Percentiles rank a stretch among this genome's conserved stretches.
These are phyloP conservation scores for Strix uralensis DNA, from an alignment of 2,113 vertebrate species.

Conservation along the genomic window DNA sequence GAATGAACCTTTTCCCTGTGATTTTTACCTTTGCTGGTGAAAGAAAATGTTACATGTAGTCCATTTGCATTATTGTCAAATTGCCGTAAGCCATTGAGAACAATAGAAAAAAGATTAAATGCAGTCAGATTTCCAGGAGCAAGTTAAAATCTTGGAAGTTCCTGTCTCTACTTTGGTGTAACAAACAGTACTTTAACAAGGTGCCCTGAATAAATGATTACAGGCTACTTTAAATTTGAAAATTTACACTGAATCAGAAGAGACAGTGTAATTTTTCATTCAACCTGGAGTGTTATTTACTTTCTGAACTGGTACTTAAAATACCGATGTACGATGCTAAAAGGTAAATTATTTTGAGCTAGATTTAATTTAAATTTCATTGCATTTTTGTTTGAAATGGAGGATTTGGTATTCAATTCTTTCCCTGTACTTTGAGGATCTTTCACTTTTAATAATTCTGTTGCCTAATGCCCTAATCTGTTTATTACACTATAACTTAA, in stretches of 20 bases:
- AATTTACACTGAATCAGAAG: constrained; percentile 85
- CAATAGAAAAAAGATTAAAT: background rate
- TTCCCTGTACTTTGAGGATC: constrained; percentile 47
- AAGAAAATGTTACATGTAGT: background rate
- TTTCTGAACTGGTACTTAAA: constrained; percentile 67
- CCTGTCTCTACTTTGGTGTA: background rate
- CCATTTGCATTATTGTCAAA: background rate
- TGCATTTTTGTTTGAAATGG: constrained; percentile 68
- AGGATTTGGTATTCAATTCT: constrained; percentile 29
- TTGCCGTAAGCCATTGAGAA: background rate
- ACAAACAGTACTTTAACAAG: constrained; percentile 64
- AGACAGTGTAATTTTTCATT: constrained; percentile 87
- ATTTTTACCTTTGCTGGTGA: background rate
- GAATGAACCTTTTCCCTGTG: background rate
- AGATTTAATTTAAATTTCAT: constrained; percentile 85
- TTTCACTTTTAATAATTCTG: constrained; percentile 72
- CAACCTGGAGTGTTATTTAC: constrained; percentile 79
- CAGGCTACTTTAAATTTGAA: constrained; percentile 78
- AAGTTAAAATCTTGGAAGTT: background rate
- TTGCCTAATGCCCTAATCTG: constrained; percentile 62
- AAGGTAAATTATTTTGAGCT: constrained; percentile 84
- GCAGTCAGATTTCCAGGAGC: background rate
- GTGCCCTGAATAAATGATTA: constrained; percentile 66
- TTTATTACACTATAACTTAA: constrained; percentile 48
- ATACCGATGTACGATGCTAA: constrained; percentile 73